Base-by-base conservation (phyloP, 2,797 vertebrate species). In the Oreortyx pictus region DNA sequence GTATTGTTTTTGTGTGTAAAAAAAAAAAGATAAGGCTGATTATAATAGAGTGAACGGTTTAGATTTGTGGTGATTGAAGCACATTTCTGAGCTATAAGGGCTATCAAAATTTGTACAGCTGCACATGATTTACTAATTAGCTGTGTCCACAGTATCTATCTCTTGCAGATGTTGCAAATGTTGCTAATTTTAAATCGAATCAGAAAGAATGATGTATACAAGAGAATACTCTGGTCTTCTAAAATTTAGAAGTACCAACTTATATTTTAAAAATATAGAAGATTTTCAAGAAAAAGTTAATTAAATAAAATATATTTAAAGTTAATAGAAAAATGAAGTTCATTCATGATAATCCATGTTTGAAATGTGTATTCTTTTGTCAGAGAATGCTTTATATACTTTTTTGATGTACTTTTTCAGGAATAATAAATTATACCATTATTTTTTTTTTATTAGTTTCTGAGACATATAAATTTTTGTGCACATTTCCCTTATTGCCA, bases 101-200 rank as follows among this genome's bases (percentile, higher is more conserved):
- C 90, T 78, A 89, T 85, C 70, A 93, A 88, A 91, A 80, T 89
- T 44, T 90, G 68, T 78, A 92, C 89, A 96, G 95, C 95, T 97
- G 95, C 88, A 92, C 66, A 94, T 90, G 82, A 92, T 95, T 95
- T 92, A 80, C 83, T 71, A 94, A 96, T 97, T 97, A 94, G 20
- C 59, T 89, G 33, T 88, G 88, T 92, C 92, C 89, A 92, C 92
- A 95, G 67, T 68, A 90, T 92, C 61, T 82, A 43, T 76, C 61
- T 94, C 50, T 89, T 47, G 66, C 94, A 94, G 93, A 95, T 94
- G 90, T 95, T 94, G 94, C 80, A 94, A 78, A 97, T 86, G 61
- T 66, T 94, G 76, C 44, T 94, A 86, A 94, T 94, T 94, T 95
- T 92, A 94, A 92, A 89, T 78, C 81, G 20, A 56, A 67, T 76